A percentile compares a stretch with the other conserved stretches of the same genome.
Evolutionary conservation across 2,797 vertebrate species (phyloP).

Genomic region (Nyctalus aviator): DNA sequence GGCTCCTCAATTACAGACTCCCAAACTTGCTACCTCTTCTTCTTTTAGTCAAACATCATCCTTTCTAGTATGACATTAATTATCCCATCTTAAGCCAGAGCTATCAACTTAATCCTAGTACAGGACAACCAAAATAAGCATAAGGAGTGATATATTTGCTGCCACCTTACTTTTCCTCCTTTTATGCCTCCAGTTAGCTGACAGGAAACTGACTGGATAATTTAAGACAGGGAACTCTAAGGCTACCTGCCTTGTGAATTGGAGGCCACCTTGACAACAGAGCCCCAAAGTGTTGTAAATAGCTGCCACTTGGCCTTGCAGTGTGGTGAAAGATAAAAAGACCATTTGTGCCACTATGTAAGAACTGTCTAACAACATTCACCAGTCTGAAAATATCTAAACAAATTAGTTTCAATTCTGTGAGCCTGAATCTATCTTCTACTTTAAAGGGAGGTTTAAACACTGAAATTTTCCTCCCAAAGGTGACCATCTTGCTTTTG

Average conservation of each 20-base stretch:
- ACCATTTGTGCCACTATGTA: background rate
- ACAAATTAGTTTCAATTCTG: conserved; percentile 56
- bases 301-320: background rate
- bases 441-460: conserved; percentile 43
- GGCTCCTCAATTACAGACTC: background rate
- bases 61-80: conserved; percentile 20
- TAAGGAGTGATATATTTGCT: background rate
- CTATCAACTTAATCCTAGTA: background rate
- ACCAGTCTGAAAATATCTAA: conserved; percentile 19
- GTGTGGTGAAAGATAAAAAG: background rate
- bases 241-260: background rate
- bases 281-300: background rate
- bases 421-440: conserved; percentile 6
- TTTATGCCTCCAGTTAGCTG: background rate
- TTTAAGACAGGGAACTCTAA: background rate
- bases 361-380: background rate
- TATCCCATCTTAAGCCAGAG: conserved; percentile 1
- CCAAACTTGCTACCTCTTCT: background rate
- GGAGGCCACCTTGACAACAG: background rate
- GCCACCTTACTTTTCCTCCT: background rate
- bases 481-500: conserved; percentile 57
- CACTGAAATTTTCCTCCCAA: background rate
- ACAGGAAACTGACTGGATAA: background rate
- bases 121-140: background rate
- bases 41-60: conserved; percentile 2